A percentile compares a stretch with the other conserved stretches of the same genome.
Conservation (phyloP, 2,797 vertebrate species). For the Macroramphosus scolopax region DNA sequence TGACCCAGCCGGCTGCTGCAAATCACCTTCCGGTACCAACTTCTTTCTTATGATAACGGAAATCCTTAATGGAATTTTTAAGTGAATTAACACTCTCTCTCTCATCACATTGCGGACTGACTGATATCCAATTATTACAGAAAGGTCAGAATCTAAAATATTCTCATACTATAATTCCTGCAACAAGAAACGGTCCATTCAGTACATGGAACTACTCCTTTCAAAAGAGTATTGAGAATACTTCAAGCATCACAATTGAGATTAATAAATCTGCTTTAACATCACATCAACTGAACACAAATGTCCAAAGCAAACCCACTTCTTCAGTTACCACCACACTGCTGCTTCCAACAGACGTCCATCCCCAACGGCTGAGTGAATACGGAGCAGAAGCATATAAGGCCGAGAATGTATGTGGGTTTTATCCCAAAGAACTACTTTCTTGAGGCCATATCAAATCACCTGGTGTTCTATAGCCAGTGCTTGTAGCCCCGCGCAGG, state of each 20-base stretch:
- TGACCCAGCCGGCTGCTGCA: constrained; percentile 8
- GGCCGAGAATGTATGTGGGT: constrained; percentile 19
- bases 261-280: too few relatives aligned
- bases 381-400: constrained; percentile 25
- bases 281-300: neutral
- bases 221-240: neutral
- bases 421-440: constrained; percentile 39
- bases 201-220: neutral
- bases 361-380: constrained; percentile 6
- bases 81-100: constrained; percentile 3
- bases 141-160: constrained; percentile 16
- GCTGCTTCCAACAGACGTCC: constrained; percentile 6
- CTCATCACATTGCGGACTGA: constrained; percentile 8
- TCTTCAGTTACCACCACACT: neutral
- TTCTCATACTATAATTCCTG: neutral
- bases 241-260: neutral
- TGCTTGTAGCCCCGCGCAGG: constrained; percentile 36
- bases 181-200: neutral
- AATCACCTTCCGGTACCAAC: too few relatives aligned
- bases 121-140: constrained; percentile 1
- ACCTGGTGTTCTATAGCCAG: constrained; percentile 40
- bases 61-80: too few relatives aligned
- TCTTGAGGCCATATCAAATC: constrained; percentile 61
- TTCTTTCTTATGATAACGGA: too few relatives aligned
- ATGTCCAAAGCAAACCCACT: neutral